phyloP scores from a whole-genome alignment of 1,140 invertebrate species.

The Brachystomella parvula region DNA sequence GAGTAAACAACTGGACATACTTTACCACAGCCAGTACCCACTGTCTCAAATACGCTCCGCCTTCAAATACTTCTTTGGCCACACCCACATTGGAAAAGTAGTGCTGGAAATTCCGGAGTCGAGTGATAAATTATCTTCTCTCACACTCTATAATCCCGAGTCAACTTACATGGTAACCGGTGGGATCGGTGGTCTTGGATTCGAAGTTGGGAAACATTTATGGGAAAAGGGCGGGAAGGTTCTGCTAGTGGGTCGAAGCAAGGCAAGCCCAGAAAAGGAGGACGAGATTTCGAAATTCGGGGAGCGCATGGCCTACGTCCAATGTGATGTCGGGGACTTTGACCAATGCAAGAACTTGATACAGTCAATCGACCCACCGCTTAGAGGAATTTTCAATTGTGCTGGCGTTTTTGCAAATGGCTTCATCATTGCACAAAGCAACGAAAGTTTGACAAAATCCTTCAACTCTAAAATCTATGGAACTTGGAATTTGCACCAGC shows the following conservation, averaged over 20 bases:
- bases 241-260: slow-evolving; percentile 16
- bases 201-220: slow-evolving; percentile 16
- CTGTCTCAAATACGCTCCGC: background rate
- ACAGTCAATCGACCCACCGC: slow-evolving; percentile 9
- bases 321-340: slow-evolving; percentile 13
- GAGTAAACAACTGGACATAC: background rate
- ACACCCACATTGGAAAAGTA: slow-evolving; percentile 24
- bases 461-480: slow-evolving; percentile 24
- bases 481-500: slow-evolving; percentile 19
- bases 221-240: slow-evolving; percentile 16
- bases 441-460: slow-evolving; percentile 13
- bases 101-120: slow-evolving; percentile 17
- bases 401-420: slow-evolving; percentile 18
- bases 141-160: slow-evolving; percentile 14
- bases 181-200: slow-evolving; percentile 26
- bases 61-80: slow-evolving; percentile 12
- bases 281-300: background rate
- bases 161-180: slow-evolving; percentile 23
- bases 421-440: slow-evolving; percentile 1
- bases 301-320: background rate
- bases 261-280: background rate
- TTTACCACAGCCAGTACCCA: slow-evolving; percentile 9
- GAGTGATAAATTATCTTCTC: background rate
- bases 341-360: slow-evolving; percentile 8
- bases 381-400: slow-evolving; percentile 25